phyloP scores from a whole-genome alignment of 2,113 vertebrate species.

The Spermophilus dauricus region DNA sequence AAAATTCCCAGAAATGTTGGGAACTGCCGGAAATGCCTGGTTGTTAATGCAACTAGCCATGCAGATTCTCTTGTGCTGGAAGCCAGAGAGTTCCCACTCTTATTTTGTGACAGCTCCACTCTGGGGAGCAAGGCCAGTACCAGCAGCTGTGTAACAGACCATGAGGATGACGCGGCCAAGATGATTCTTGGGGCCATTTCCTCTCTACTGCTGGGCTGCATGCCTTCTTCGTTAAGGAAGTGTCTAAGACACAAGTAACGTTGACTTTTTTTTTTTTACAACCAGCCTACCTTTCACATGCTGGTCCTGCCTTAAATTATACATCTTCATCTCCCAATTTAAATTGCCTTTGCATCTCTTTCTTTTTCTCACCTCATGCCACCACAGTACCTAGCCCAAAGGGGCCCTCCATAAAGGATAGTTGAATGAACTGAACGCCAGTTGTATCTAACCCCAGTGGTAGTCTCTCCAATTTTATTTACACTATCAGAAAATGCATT shows the following conservation, averaged over 20 bases:
- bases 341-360: neutral
- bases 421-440: neutral
- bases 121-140: conserved; percentile 54
- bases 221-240: conserved; percentile 53
- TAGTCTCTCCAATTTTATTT: neutral
- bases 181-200: neutral
- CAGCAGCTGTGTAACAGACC: conserved; percentile 65
- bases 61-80: conserved; percentile 71
- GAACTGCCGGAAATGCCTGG: conserved; percentile 87
- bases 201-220: rapidly evolving
- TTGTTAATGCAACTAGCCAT: conserved; percentile 73
- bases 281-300: neutral
- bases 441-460: neutral
- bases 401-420: neutral
- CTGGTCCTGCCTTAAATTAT: neutral
- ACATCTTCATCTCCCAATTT: neutral
- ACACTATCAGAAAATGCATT: conserved; percentile 30
- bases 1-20: conserved; percentile 90
- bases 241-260: neutral
- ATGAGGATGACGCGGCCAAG: neutral
- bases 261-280: neutral
- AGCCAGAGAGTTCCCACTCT: conserved; percentile 78
- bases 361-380: neutral
- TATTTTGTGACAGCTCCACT: conserved; percentile 62
- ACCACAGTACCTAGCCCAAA: neutral